Evolutionary conservation across 2,888 invertebrate species (phyloP), one percentile per base, ranked within the genome.

Genomic region (Acanthosoma haemorrhoidale): DNA sequence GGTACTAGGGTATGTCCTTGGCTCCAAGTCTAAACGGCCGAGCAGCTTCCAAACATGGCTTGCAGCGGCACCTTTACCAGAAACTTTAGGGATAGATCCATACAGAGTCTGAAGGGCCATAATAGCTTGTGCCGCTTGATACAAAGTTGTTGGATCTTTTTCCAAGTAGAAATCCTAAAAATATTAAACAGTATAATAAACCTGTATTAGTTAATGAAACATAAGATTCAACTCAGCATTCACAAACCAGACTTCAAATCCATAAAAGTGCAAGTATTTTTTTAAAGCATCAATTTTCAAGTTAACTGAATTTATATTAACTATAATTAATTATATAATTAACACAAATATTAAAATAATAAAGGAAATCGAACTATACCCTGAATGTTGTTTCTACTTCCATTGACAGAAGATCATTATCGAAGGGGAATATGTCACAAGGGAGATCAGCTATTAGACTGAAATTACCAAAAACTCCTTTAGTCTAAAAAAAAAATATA

Each of bases 381-480:
- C 87, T 79, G 76, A 88, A 94, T 18, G 91, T 88, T 77, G 87
- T 85, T 32, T 88, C 87, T 74, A 92, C 83, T 81, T 97, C 96
- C 88, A 97, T 89, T 0, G 96, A 95, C 76, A 97, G 85, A 9
- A 97, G 84, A 82, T 97, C 97, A 77, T 87, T 89, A 77, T 97
- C 96, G 76, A 96, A 87, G 0, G 96, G 95, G 78, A 93, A 92
- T 51, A 96, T 85, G 76, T 94, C 90, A 80, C 95, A 91, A 71
- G 88, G 86, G 76, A 95, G 90, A 81, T 96, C 94, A 76, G 92
- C 90, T 32, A 92, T 85, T 16, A 88, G 84, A 0, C 86, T 85
- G 95, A 87, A 75, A 76, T 87, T 90, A 2, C 88, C 88, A 75
- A 87, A 85, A 1, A 96, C 92, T 1, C 93, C 92, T 75, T 88